Conservation (phyloP, 2,113 vertebrate genomes). For the Erinaceus europaeus region DNA sequence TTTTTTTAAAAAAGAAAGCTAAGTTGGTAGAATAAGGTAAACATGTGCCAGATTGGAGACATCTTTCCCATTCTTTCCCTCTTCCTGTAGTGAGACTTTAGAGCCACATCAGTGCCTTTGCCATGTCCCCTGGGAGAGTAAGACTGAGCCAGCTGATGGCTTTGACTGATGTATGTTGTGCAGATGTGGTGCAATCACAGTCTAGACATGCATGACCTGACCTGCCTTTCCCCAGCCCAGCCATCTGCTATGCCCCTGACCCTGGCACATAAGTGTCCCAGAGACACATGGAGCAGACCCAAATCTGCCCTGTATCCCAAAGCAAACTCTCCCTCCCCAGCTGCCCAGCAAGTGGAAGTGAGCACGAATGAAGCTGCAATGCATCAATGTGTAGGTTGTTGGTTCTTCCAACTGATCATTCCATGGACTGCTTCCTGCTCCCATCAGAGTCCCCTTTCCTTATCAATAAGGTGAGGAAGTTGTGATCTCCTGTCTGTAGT, state of each 20-base stretch:
- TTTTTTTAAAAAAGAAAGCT: too few species aligned
- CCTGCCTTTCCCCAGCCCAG: too few species aligned
- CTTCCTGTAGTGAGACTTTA: too few species aligned
- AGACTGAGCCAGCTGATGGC: background rate
- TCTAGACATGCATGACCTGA: too few species aligned
- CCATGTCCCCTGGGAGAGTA: background rate
- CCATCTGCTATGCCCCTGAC: background rate
- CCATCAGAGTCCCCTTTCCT: background rate
- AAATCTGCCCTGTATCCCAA: background rate
- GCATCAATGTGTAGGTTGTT: accelerated
- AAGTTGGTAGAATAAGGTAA: too few species aligned
- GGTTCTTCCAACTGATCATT: background rate
- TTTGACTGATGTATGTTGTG: accelerated
- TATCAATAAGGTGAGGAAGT: background rate
- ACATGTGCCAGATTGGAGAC: accelerated
- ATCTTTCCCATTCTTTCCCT: too few species aligned
- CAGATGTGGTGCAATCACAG: background rate
- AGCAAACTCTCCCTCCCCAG: too few species aligned
- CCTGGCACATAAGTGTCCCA: background rate
- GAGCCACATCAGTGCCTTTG: background rate
- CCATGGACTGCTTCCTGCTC: accelerated
- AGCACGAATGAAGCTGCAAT: background rate
- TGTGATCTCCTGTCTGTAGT: background rate
- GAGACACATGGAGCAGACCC: background rate
- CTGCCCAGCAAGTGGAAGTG: too few species aligned